A percentile compares a stretch with the other conserved stretches of the same genome.
Evolutionary conservation across 2,797 vertebrate genomes (phyloP).

Genomic region (Craterocephalus amniculus): DNA sequence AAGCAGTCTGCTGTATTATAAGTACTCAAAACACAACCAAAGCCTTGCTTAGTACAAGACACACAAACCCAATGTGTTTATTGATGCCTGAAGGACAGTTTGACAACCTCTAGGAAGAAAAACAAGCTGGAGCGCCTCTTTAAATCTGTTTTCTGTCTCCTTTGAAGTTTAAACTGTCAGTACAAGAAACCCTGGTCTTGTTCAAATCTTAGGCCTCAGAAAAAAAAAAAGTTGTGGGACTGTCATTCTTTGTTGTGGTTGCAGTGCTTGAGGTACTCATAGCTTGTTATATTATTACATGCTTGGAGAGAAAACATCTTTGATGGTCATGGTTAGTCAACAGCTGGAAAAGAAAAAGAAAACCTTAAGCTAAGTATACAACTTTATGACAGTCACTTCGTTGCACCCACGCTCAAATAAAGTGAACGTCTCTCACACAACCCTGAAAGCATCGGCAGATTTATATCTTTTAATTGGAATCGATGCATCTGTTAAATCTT

Average conservation of each 20-base stretch:
- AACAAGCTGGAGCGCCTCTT: constrained; percentile 58
- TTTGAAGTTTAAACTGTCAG: constrained; percentile 76
- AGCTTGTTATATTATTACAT: constrained; percentile 52
- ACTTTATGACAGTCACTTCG: constrained; percentile 16
- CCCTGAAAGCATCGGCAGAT: neutral
- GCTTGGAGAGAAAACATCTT: constrained; percentile 52
- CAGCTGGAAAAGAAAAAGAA: constrained; percentile 25
- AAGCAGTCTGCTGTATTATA: constrained; percentile 54
- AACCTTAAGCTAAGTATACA: constrained; percentile 31
- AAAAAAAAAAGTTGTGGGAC: constrained; percentile 30
- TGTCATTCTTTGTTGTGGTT: constrained; percentile 60
- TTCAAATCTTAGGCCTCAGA: constrained; percentile 9
- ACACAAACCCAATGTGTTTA: constrained; percentile 60
- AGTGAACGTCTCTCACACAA: constrained; percentile 1
- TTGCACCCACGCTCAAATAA: constrained; percentile 9
- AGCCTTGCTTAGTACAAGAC: constrained; percentile 52
- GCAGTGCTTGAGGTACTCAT: constrained; percentile 50
- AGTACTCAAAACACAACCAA: constrained; percentile 50
- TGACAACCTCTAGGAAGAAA: constrained; percentile 62
- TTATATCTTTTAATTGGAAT: constrained; percentile 8
- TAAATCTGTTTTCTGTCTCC: constrained; percentile 62
- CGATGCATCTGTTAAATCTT: neutral
- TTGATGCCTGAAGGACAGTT: constrained; percentile 72
- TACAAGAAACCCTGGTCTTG: constrained; percentile 46
- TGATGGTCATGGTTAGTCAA: constrained; percentile 62